Evolutionary conservation across 2,797 vertebrate species (phyloP).

Genomic region (Molossus molossus): DNA sequence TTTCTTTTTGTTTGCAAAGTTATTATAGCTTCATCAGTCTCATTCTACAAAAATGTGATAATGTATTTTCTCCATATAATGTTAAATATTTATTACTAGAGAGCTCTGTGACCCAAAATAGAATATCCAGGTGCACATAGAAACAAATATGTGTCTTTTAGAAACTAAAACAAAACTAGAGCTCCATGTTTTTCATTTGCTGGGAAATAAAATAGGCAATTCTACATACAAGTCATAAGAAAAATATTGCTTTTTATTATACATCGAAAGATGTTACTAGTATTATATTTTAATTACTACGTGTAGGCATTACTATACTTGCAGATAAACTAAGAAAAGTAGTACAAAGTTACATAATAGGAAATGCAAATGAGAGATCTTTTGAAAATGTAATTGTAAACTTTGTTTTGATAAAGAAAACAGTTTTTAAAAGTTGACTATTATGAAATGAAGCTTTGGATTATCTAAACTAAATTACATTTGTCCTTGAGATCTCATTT

Average conservation of each 20-base stretch:
- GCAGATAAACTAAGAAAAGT: background rate
- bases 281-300: background rate
- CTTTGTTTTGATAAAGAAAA: background rate
- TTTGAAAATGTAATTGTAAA: background rate
- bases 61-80: background rate
- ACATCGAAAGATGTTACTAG: background rate
- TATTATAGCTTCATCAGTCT: background rate
- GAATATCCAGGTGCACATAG: background rate
- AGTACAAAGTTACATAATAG: background rate
- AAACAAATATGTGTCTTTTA: background rate
- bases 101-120: background rate
- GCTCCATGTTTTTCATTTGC: conserved; percentile 37
- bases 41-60: background rate
- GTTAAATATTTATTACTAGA: conserved; percentile 5
- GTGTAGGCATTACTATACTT: background rate
- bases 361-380: background rate
- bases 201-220: conserved; percentile 24
- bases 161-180: background rate
- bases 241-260: background rate
- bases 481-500: background rate
- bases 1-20: conserved; percentile 5
- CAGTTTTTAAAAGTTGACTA: conserved; percentile 16
- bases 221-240: background rate
- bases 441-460: background rate
- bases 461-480: conserved; percentile 11